Conservation (phyloP, 2,888 invertebrate genomes). For the Drosophila sordidapex region DNA sequence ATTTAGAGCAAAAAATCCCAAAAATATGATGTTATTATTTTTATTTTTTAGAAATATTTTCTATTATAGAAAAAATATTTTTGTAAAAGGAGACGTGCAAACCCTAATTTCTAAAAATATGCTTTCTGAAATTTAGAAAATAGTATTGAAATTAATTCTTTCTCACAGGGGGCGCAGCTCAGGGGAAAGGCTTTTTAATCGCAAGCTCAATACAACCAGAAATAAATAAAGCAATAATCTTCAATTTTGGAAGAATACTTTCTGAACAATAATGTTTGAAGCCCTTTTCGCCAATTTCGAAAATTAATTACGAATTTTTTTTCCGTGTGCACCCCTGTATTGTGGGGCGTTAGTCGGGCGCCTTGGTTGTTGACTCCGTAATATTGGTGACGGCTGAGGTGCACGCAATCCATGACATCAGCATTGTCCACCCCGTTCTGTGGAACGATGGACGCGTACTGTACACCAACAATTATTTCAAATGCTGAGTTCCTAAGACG, state of each 20-base stretch:
- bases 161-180: no score
- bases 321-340: neutral
- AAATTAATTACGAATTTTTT: neutral
- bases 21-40: neutral
- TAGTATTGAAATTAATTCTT: neutral
- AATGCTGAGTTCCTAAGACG: constrained; percentile 29
- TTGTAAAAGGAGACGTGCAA: neutral
- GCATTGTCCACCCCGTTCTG: constrained; percentile 33
- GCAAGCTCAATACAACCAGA: neutral
- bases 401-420: constrained; percentile 83
- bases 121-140: neutral
- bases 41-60: neutral
- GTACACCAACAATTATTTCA: constrained; percentile 34
- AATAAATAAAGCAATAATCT: neutral
- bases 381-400: constrained; percentile 77
- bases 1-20: neutral
- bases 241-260: neutral
- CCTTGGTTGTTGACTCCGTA: constrained; percentile 34
- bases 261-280: neutral
- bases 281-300: neutral
- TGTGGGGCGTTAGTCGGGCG: constrained; percentile 6
- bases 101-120: neutral
- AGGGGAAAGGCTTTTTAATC: neutral
- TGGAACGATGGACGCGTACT: constrained; percentile 21
- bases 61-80: neutral